These are phyloP conservation scores for Trichonephila clavata DNA, from an alignment of 1,140 invertebrate genomes.

Conservation along the genomic window DNA sequence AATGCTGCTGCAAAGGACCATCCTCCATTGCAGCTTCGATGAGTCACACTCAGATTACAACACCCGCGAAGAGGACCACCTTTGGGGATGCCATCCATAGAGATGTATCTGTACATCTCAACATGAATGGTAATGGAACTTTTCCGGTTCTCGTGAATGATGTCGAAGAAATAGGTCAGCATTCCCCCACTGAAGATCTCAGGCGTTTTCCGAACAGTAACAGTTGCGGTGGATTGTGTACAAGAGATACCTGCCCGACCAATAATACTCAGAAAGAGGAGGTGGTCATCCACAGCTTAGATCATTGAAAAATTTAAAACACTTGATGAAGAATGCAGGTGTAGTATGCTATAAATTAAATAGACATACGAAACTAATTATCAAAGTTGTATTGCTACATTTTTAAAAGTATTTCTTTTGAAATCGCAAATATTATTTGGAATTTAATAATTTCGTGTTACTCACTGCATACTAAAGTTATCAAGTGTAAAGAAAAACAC, in stretches of 20 bases:
- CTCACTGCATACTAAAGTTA: too few relatives aligned
- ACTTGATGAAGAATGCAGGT: background rate
- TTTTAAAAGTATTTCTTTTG: too few relatives aligned
- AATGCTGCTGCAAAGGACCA: background rate
- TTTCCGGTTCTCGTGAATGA: background rate
- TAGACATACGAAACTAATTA: too few relatives aligned
- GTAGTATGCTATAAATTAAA: too few relatives aligned
- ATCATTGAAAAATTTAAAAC: background rate
- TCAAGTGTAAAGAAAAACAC: too few relatives aligned
- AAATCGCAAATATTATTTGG: too few relatives aligned
- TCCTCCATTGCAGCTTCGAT: background rate
- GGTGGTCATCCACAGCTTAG: slow-evolving; percentile 1
- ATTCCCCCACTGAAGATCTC: too few relatives aligned
- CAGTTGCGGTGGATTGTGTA: background rate
- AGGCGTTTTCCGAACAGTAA: background rate
- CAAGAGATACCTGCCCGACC: background rate
- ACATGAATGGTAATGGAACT: slow-evolving; percentile 32
- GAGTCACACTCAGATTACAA: slow-evolving; percentile 33
- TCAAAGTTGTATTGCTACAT: too few relatives aligned
- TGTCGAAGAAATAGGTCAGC: background rate
- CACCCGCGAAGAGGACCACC: background rate
- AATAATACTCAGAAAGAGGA: background rate
- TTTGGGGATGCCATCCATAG: background rate
- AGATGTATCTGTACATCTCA: background rate
- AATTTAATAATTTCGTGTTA: too few relatives aligned